Evolutionary conservation across 2,113 vertebrate genomes (phyloP), one percentile per base, ranked within the genome.

Genomic region (Camelus dromedarius): DNA sequence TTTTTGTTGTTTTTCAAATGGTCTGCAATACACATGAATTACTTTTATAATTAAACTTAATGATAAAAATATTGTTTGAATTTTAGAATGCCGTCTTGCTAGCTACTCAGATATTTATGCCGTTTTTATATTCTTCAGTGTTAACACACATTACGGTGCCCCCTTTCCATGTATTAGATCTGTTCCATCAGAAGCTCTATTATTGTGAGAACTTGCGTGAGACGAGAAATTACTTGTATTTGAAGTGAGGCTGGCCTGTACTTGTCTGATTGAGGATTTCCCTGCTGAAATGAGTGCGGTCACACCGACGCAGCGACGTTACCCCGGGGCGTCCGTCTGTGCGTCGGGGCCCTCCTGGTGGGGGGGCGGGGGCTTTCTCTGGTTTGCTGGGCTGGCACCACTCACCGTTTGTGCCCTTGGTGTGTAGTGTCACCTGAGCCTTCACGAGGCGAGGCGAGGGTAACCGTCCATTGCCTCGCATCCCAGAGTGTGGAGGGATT

Each of bases 161-260:
- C 60, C 3, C 0, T 13, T 46, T 24, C 58, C 32, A 0, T 1
- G 22, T 1, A 0, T 2, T n/a, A 5, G 3, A 18, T 20, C 35
- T 20, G 9, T 32, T 46, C 72, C 28, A 4, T 20, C 30, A 28
- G 52, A 38, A 70, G 28, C 18, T 19, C 38, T 48, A 1, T 50
- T 7, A 58, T 16, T 8, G 28, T 30, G 50, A 80, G n/a, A 66
- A 30, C 16, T 91, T 20, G 24, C 48, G 42, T 35, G 19, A 8
- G 72, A 28, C 7, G 28, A 56, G 54, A 92, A 56, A 32, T 42
- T 9, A 19, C 66, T 42, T 20, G 13, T 50, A 38, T 48, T 50
- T 48, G 69, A 75, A 30, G 6, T 16, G 28, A 35, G 19, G 8
- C 42, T 67, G 60, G 32, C 30, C 75, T 50, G 1, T 22, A 19